phyloP scores from a whole-genome alignment of 1,140 invertebrate species.

The Bacillus rossius region DNA sequence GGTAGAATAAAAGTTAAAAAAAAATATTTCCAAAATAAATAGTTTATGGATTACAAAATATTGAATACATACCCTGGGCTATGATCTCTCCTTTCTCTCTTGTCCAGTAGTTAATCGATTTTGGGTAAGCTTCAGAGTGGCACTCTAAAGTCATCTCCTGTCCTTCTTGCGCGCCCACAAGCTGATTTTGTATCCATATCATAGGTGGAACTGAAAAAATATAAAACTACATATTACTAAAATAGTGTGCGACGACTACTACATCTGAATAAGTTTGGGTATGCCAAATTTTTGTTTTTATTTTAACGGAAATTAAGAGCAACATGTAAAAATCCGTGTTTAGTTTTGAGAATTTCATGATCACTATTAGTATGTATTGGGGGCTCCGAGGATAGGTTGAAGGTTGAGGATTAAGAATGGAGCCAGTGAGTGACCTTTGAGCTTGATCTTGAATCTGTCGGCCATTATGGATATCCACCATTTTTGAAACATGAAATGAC shows the following conservation, averaged over 20 bases:
- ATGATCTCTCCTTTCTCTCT: conserved; percentile 71
- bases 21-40: no score
- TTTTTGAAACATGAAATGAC: no score
- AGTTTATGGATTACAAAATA: no score
- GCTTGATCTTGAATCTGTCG: no score
- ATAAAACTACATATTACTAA: conserved; percentile 18
- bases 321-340: no score
- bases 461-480: no score
- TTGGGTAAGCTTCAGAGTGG: conserved; percentile 78
- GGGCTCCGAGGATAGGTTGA: no score
- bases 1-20: no score
- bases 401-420: no score
- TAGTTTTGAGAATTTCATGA: no score
- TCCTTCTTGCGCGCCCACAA: conserved; percentile 68
- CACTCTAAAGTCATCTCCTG: conserved; percentile 73
- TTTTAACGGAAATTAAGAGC: neutral
- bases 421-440: no score
- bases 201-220: conserved; percentile 67
- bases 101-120: conserved; percentile 83
- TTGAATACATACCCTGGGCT: conserved; percentile 58
- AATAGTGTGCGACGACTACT: neutral
- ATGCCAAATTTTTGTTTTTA: neutral
- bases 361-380: no score
- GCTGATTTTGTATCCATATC: conserved; percentile 73
- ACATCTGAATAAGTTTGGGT: neutral